Evolutionary conservation across 2,888 invertebrate genomes (phyloP).

Genomic region (Ophion slaviceki): DNA sequence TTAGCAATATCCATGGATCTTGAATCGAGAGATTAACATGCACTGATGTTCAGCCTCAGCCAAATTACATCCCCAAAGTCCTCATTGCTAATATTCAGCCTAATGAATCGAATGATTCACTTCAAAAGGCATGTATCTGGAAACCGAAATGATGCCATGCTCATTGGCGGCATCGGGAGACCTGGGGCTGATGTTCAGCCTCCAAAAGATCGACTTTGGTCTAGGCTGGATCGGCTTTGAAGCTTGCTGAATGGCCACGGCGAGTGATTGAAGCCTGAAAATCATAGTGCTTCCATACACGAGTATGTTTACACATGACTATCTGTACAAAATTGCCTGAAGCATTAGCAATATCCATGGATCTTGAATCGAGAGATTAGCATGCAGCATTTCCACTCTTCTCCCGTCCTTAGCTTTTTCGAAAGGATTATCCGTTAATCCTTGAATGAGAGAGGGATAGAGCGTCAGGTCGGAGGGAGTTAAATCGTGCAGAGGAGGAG

Average conservation of each 20-base stretch:
- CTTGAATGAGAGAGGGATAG: slow-evolving; percentile 69
- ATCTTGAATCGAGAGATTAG: slow-evolving; percentile 83
- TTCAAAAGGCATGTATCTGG: background rate
- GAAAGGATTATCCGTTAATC: slow-evolving; percentile 82
- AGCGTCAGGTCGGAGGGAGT: slow-evolving; percentile 62
- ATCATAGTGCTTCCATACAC: background rate
- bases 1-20: slow-evolving; percentile 76
- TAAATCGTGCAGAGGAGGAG: slow-evolving; percentile 22
- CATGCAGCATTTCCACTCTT: slow-evolving; percentile 83
- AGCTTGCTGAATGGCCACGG: background rate
- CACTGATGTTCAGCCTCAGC: slow-evolving; percentile 58
- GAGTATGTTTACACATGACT: slow-evolving; percentile 18
- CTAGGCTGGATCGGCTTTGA: background rate
- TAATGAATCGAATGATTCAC: background rate
- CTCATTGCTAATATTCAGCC: background rate
- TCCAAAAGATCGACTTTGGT: background rate
- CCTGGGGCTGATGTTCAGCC: background rate
- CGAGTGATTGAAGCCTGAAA: background rate
- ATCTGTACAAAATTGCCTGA: slow-evolving; percentile 24
- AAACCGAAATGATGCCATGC: too few relatives aligned
- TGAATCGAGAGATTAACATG: slow-evolving; percentile 83
- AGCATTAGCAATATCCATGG: slow-evolving; percentile 72
- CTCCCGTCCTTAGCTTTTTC: slow-evolving; percentile 81
- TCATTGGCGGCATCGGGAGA: background rate
- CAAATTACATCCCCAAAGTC: background rate